A percentile compares a stretch with the other conserved stretches of the same genome.
phyloP scores from a whole-genome alignment of 2,888 invertebrate genomes.

The Spialia ferax region DNA sequence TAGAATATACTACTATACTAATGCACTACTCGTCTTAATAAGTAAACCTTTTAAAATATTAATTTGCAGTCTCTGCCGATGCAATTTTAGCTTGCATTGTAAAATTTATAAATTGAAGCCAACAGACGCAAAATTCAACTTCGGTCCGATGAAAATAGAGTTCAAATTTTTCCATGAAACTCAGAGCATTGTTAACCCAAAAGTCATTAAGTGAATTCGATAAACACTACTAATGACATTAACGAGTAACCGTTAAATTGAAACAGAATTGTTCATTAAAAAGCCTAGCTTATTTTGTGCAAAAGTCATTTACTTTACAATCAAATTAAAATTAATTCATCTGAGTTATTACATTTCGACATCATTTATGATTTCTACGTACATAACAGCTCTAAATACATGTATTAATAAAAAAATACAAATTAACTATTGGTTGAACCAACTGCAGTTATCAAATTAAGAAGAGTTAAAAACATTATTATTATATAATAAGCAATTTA shows the following conservation, averaged over 20 bases:
- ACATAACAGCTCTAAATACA: too few species aligned
- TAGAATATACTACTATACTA: too few species aligned
- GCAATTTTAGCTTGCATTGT: conserved; percentile 51
- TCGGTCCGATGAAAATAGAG: conserved; percentile 42
- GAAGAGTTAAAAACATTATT: too few species aligned
- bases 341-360: background rate
- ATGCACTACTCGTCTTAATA: conserved; percentile 5
- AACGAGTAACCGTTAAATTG: conserved; percentile 59
- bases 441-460: too few species aligned
- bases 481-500: too few species aligned
- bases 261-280: conserved; percentile 58
- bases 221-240: conserved; percentile 69
- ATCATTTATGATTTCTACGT: too few species aligned
- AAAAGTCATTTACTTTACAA: background rate
- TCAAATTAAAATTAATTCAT: background rate
- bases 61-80: conserved; percentile 51
- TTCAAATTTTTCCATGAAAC: conserved; percentile 40
- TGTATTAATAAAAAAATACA: too few species aligned
- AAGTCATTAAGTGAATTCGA: conserved; percentile 63
- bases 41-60: conserved; percentile 53
- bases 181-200: conserved; percentile 57
- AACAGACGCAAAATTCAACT: conserved; percentile 31
- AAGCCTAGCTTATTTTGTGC: conserved; percentile 42
- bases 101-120: conserved; percentile 47
- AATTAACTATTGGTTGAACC: too few species aligned